Evolutionary conservation across 2,797 vertebrate species (phyloP), one percentile per base, ranked within the genome.

Genomic region (Balearica regulorum): DNA sequence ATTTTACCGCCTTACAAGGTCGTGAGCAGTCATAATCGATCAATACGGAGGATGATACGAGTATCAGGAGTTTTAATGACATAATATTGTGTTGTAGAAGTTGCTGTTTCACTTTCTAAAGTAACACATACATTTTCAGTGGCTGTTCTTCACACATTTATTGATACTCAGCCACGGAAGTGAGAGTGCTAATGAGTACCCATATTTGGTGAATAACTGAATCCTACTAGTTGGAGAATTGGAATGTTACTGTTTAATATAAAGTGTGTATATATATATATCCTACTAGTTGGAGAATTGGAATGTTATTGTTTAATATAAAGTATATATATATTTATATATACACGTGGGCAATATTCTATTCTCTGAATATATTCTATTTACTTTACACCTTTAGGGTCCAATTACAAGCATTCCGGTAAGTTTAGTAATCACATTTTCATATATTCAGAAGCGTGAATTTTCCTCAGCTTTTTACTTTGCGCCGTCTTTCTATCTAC

Each of bases 1-100:
- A 69, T 93, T 95, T 93, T 87, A 33, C 43, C 83, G 54, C 70
- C 65, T 90, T 81, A 43, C 54, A 35, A 81, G 76, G 89, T 73
- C 62, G 18, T 5, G 20, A 91, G 66, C 31, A 24, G 70, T 62
- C 62, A 44, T 35, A 79, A 78, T 49, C 1, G 13, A 83, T 94
- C 86, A 48, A 65, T 83, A 77, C 64, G 43, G 61, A 92, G 46
- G 49, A 61, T 87, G 65, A 62, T 58, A 61, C 5, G 16, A 83
- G 39, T 62, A 81, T 85, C 57, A n/a, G 21, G 90, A 87, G 25
- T 77, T 95, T 89, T 78, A 81, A 83, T 86, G 90, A 51, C 46
- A 35, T 35, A 64, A 37, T 39, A 65, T 25, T 0, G 0, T 68
- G 26, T 48, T 46, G 55, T 26, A 60, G 57, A 58, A 55, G 65